These are phyloP conservation scores for Rhopalosiphum nymphaeae DNA, from an alignment of 2,888 invertebrate species.

Conservation along the genomic window DNA sequence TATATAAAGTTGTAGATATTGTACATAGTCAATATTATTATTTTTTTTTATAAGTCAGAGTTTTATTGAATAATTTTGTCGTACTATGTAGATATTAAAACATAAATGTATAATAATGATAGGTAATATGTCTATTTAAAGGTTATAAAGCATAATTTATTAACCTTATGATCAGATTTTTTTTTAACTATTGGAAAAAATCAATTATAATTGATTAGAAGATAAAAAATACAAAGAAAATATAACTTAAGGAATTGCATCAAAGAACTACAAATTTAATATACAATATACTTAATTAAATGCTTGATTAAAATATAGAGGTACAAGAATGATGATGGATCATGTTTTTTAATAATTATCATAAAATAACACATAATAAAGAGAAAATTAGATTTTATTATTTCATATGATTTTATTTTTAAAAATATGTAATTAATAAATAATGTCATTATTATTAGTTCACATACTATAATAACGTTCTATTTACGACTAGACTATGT, in stretches of 20 bases:
- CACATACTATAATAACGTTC: slow-evolving; percentile 45
- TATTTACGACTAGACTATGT: slow-evolving; percentile 64
- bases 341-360: background rate
- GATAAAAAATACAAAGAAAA: background rate
- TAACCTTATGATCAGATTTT: background rate
- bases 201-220: background rate
- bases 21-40: background rate
- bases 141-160: background rate
- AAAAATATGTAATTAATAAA: slow-evolving; percentile 53
- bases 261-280: background rate
- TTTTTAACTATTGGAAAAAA: background rate
- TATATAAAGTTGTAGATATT: too few relatives aligned
- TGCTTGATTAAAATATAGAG: background rate
- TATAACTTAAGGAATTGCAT: background rate
- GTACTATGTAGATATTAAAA: background rate
- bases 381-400: slow-evolving; percentile 56
- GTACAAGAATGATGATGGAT: background rate
- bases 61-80: background rate
- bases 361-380: slow-evolving; percentile 14
- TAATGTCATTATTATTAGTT: slow-evolving; percentile 58
- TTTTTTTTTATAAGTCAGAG: background rate
- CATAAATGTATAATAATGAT: background rate
- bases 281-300: background rate
- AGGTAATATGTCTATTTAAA: background rate
- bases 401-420: slow-evolving; percentile 38